These are phyloP conservation scores for Epinotia ramella DNA, from an alignment of 2,888 invertebrate species.

Conservation along the genomic window DNA sequence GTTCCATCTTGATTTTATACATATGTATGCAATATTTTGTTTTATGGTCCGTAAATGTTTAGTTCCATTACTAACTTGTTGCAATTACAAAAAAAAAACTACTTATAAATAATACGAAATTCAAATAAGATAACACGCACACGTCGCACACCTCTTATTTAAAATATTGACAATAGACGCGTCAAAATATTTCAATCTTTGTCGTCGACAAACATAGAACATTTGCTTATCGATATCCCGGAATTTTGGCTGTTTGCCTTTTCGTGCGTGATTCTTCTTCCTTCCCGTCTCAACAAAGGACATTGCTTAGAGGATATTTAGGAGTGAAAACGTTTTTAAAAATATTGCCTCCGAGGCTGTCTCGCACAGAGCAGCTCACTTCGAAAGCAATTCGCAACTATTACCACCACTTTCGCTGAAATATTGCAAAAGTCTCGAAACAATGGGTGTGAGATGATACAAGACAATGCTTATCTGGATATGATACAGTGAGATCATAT, in stretches of 20 bases:
- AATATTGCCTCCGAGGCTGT: background rate
- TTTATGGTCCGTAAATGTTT: background rate
- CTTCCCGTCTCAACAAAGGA: background rate
- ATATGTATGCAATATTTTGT: slow-evolving; percentile 1
- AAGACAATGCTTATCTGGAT: slow-evolving; percentile 41
- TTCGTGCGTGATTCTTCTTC: slow-evolving; percentile 13
- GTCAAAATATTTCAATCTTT: slow-evolving; percentile 31
- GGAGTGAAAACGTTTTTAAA: background rate
- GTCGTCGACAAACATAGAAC: slow-evolving; percentile 37
- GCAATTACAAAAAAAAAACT: background rate
- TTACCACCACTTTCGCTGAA: slow-evolving; percentile 44
- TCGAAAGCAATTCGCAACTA: slow-evolving; percentile 34
- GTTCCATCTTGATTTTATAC: slow-evolving; percentile 4
- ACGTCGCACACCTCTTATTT: background rate
- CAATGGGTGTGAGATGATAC: slow-evolving; percentile 44
- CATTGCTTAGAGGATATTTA: background rate
- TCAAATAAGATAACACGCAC: slow-evolving; percentile 6
- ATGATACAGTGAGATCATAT: slow-evolving; percentile 35
- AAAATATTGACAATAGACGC: slow-evolving; percentile 33
- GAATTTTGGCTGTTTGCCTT: slow-evolving; percentile 47
- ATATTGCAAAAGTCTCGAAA: slow-evolving; percentile 35
- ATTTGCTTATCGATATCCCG: slow-evolving; percentile 56
- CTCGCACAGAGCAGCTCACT: slow-evolving; percentile 5
- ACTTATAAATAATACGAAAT: background rate
- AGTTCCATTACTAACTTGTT: background rate